phyloP scores from a whole-genome alignment of 2,888 invertebrate species.

The Ochropleura plecta region DNA sequence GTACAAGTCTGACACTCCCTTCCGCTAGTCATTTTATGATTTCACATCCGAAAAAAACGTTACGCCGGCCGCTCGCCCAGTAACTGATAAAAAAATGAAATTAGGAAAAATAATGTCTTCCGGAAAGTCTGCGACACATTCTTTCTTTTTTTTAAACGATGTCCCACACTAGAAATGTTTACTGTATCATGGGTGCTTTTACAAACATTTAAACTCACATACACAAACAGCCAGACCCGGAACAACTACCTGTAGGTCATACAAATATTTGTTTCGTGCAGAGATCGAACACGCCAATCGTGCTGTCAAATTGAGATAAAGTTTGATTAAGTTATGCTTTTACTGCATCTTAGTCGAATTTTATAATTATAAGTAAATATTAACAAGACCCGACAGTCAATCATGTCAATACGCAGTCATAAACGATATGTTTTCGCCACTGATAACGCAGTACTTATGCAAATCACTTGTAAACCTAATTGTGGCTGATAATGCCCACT shows the following conservation, averaged over 20 bases:
- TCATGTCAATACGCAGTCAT: background rate
- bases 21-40: too few relatives aligned
- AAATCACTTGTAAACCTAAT: constrained; percentile 52
- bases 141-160: too few relatives aligned
- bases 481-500: constrained; percentile 38
- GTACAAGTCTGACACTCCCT: too few relatives aligned
- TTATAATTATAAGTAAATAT: background rate
- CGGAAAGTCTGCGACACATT: background rate
- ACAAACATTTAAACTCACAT: too few relatives aligned
- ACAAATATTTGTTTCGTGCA: too few relatives aligned
- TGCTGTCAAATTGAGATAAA: too few relatives aligned
- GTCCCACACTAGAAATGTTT: too few relatives aligned
- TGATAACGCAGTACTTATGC: constrained; percentile 37
- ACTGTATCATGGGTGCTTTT: too few relatives aligned
- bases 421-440: constrained; percentile 8
- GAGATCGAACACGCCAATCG: background rate
- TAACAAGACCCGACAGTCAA: constrained; percentile 3
- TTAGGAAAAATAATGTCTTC: background rate
- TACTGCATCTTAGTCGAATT: constrained; percentile 1
- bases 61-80: background rate
- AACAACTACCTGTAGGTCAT: too few relatives aligned
- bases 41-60: too few relatives aligned
- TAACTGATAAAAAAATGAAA: too few relatives aligned
- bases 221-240: too few relatives aligned
- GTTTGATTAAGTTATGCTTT: background rate